These are phyloP conservation scores for Rhinichthys osculus DNA, from an alignment of 2,797 vertebrate species.

Conservation along the genomic window DNA sequence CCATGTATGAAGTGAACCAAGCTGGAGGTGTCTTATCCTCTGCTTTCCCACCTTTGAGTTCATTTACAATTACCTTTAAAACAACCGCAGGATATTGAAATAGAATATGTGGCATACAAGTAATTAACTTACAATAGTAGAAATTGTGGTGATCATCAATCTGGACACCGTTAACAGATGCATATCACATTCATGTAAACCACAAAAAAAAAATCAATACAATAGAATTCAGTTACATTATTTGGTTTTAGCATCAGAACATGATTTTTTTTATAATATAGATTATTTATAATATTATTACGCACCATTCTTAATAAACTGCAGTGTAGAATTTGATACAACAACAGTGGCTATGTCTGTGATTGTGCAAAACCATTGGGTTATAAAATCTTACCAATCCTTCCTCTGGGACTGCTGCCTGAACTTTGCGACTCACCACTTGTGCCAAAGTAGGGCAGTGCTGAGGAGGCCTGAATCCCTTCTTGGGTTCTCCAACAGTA, in stretches of 20 bases:
- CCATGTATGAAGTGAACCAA: slow-evolving; percentile 95
- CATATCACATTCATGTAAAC: background rate
- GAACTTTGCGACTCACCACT: slow-evolving; percentile 80
- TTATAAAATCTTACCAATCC: slow-evolving; percentile 77
- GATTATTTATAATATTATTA: background rate
- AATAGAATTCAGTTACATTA: background rate
- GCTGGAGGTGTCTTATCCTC: slow-evolving; percentile 87
- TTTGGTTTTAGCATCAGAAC: background rate
- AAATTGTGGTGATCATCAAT: background rate
- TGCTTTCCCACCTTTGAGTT: slow-evolving; percentile 76
- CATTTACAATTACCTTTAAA: slow-evolving; percentile 75
- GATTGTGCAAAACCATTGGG: slow-evolving; percentile 31
- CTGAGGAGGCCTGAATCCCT: slow-evolving; percentile 83
- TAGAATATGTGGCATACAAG: background rate
- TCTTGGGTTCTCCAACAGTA: slow-evolving; percentile 66
- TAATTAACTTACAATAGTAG: background rate
- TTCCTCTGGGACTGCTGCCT: slow-evolving; percentile 76
- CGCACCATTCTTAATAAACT: background rate
- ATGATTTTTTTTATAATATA: background rate
- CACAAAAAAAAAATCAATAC: background rate
- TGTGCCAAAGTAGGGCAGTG: slow-evolving; percentile 79
- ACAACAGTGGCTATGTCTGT: slow-evolving; percentile 18
- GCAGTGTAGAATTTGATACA: slow-evolving; percentile 4
- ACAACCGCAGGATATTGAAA: background rate
- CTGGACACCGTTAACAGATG: background rate